phyloP scores from a whole-genome alignment of 53 echinoderm and acorn worm species.

The Actinopyga echinites region DNA sequence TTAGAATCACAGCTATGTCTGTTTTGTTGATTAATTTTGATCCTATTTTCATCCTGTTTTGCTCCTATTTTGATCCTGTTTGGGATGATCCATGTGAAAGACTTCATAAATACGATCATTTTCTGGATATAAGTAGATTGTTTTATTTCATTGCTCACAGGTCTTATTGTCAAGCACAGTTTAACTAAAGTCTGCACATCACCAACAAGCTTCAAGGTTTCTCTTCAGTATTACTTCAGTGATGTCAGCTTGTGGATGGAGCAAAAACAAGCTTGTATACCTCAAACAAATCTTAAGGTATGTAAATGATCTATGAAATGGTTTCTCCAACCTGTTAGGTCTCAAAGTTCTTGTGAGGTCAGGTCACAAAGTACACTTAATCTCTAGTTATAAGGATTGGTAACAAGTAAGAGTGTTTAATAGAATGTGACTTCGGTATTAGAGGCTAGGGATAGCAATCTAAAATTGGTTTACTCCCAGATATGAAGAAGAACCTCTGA shows the following conservation, averaged over 20 bases:
- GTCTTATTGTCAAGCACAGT: constrained; percentile 78
- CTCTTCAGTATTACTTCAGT: constrained; percentile 71
- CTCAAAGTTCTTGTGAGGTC: no score
- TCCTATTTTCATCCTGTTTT: no score
- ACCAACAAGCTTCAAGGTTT: constrained; percentile 69
- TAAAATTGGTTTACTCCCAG: no score
- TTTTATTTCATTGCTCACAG: constrained; percentile 33
- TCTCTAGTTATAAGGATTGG: no score
- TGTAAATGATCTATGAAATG: not conserved
- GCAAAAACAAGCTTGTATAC: constrained; percentile 53
- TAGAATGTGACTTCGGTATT: no score
- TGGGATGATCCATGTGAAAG: not conserved
- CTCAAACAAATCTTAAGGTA: constrained; percentile 67
- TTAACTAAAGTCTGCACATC: constrained; percentile 72
- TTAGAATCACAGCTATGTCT: no score
- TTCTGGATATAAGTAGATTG: not conserved
- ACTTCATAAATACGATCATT: not conserved
- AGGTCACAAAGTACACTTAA: no score
- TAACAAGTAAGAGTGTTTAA: no score
- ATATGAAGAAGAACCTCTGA: no score
- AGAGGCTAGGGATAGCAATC: no score
- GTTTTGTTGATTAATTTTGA: no score
- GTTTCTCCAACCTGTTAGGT: not conserved
- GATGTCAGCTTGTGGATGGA: constrained; percentile 67
- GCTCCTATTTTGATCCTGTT: not conserved